These are phyloP conservation scores for Phrynosoma platyrhinos DNA, from an alignment of 2,113 vertebrate genomes.

Conservation along the genomic window DNA sequence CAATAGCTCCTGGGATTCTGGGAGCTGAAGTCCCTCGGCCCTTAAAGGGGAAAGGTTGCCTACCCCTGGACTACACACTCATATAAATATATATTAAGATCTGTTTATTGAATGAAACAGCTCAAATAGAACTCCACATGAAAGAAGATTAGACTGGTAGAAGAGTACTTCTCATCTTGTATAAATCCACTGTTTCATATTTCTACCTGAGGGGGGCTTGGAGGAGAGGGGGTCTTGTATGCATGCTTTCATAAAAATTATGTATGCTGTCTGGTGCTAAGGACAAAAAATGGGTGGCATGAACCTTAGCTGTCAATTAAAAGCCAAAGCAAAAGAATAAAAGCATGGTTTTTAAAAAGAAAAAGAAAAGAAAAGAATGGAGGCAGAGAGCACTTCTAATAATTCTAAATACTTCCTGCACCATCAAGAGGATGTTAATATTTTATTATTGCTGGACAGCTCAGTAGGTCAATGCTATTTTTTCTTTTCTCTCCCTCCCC, in stretches of 20 bases:
- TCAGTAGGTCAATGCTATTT: neutral
- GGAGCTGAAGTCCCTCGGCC: too few relatives aligned
- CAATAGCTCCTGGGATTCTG: too few relatives aligned
- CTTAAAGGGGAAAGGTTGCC: too few relatives aligned
- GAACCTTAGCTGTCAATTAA: conserved; percentile 63
- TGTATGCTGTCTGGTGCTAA: conserved; percentile 57
- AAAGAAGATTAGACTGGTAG: neutral
- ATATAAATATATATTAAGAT: too few relatives aligned
- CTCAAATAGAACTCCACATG: too few relatives aligned
- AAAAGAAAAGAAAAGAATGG: neutral
- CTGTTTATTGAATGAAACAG: too few relatives aligned
- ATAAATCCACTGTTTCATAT: neutral
- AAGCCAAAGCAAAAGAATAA: conserved; percentile 43
- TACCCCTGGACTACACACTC: too few relatives aligned
- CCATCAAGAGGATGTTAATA: conserved; percentile 19
- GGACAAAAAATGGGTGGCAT: conserved; percentile 44
- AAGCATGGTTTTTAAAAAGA: conserved; percentile 2
- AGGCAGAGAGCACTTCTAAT: neutral
- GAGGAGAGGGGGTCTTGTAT: conserved; percentile 1
- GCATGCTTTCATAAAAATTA: conserved; percentile 60
- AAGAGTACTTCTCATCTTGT: neutral
- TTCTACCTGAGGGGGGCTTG: neutral
- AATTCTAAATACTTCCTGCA: neutral
- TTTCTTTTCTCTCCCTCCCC: neutral
- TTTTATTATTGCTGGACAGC: conserved; percentile 16